Conservation (phyloP, 1,140 invertebrate species). For the Carposina sasakii region DNA sequence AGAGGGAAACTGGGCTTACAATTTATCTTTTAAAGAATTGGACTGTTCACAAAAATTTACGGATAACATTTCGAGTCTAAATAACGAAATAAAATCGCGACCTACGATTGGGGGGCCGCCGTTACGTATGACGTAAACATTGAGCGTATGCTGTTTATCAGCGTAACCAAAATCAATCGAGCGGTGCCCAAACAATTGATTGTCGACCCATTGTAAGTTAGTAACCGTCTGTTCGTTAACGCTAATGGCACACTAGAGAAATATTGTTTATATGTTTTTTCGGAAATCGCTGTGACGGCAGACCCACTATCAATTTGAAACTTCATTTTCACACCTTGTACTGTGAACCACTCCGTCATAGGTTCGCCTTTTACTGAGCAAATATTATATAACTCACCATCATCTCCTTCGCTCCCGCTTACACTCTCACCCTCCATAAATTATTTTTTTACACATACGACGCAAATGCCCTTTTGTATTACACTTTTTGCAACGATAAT, state of each 20-base stretch:
- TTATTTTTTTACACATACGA: conserved; percentile 12
- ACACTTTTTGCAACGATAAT: conserved; percentile 10
- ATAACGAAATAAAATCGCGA: neutral
- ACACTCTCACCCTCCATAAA: neutral
- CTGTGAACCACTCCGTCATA: neutral
- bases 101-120: neutral
- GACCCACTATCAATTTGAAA: conserved; percentile 1
- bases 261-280: neutral
- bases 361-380: conserved; percentile 5
- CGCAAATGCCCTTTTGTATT: conserved; percentile 7
- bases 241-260: neutral
- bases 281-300: neutral
- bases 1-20: neutral
- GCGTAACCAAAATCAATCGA: neutral
- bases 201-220: neutral
- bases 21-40: conserved; percentile 1
- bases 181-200: neutral
- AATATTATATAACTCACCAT: conserved; percentile 12
- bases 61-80: neutral
- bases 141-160: neutral
- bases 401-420: conserved; percentile 3
- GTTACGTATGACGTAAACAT: neutral
- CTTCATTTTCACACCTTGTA: neutral
- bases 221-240: neutral
- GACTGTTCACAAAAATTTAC: neutral